Conservation (phyloP, 2,113 vertebrate species). For the Protobothrops mucrosquamatus region DNA sequence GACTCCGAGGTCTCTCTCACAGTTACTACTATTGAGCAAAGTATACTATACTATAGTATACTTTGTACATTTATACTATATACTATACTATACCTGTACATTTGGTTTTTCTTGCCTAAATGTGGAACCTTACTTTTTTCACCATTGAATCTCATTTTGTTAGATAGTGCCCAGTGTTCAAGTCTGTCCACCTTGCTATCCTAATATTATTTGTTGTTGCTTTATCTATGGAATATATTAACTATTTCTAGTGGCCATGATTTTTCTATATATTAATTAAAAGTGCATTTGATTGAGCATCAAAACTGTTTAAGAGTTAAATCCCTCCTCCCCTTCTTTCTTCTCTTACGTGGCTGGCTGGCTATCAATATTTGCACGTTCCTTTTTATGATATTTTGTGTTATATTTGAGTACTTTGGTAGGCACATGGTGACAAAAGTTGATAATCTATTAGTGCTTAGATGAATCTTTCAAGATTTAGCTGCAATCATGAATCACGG, state of each 20-base stretch:
- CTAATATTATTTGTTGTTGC: constrained; percentile 7
- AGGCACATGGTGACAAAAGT: constrained; percentile 42
- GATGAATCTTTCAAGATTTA: constrained; percentile 38
- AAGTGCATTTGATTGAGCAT: neutral
- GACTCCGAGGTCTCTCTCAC: no score
- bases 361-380: constrained; percentile 36
- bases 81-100: no score
- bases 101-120: no score
- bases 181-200: neutral
- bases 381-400: neutral
- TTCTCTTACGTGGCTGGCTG: constrained; percentile 30
- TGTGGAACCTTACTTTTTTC: no score
- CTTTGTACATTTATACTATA: no score
- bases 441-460: constrained; percentile 50
- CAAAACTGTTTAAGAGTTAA: neutral
- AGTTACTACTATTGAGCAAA: no score
- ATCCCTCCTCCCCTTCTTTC: neutral
- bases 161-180: no score
- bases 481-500: constrained; percentile 49
- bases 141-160: no score
- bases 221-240: neutral
- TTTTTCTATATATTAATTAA: constrained; percentile 17
- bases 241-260: neutral
- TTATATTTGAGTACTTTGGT: constrained; percentile 51
- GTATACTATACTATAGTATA: no score